Evolutionary conservation across 2,888 invertebrate genomes (phyloP), one percentile per base, ranked within the genome.

Genomic region (Salticus scenicus): DNA sequence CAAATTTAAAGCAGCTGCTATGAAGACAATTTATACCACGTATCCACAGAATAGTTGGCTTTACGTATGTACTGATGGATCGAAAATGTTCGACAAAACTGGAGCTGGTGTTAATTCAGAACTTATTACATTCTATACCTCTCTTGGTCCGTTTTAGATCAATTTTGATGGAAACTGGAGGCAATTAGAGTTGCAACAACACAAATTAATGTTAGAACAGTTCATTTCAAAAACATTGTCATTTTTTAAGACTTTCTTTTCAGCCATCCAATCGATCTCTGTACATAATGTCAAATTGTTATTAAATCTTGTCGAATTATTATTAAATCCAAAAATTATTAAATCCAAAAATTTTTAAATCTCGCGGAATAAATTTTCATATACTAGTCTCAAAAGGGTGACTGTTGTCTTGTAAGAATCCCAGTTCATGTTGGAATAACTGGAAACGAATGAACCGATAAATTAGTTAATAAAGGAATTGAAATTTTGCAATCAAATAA

Each of bases 1-100:
- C 10, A 10, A 37, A 37, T 37, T 37, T 7, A 37, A 51, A 51
- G 51, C 51, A 51, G n/a, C 51, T 51, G 51, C 51, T 51, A 51
- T 51, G 51, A n/a, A 4, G 51, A 51, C 0, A 51, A 1, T 51
- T 51, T 51, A 51, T n/a, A 14, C 51, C 2, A 51, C 14, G 5
- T 51, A 51, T 51, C 5, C 51, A 51, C 7, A 4, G 5, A 1
- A 51, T 51, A 51, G n/a, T 51, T 51, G 51, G 51, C n/a, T 51
- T 51, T n/a, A 51, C 51, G n/a, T 4, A 17, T 4, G 7, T 51
- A 17, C 51, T 0, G 51, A 14, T 1, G 51, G 51, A 2, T 51
- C 51, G 51, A 51, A 51, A 51, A 51, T 51, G 51, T n/a, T 51
- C 51, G 51, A 51, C 51, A 14, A 51, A 51, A n/a, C n/a, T 51